Conservation (phyloP, 2,113 vertebrate species). For the Spea bombifrons region DNA sequence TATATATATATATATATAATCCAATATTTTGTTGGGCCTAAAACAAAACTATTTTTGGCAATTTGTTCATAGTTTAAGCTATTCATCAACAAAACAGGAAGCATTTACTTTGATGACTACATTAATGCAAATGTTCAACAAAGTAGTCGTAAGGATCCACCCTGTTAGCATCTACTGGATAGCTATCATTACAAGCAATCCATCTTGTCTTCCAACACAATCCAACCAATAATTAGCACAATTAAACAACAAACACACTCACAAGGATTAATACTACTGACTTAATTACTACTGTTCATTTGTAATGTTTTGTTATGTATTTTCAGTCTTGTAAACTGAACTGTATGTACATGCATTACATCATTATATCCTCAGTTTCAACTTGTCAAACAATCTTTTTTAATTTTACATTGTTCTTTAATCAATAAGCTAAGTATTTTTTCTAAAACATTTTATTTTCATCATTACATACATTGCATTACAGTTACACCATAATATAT, state of each 20-base stretch:
- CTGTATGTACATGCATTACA: too few species aligned
- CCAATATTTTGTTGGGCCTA: too few species aligned
- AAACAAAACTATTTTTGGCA: too few species aligned
- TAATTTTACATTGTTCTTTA: too few species aligned
- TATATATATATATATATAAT: too few species aligned
- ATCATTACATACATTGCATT: too few species aligned
- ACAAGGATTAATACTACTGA: not conserved
- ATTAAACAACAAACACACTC: conserved; percentile 13
- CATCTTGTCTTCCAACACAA: not conserved
- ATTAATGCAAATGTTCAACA: not conserved
- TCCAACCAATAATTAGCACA: not conserved
- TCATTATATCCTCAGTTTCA: too few species aligned
- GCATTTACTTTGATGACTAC: not conserved
- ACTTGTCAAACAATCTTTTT: too few species aligned
- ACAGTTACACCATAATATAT: too few species aligned
- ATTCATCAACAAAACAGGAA: not conserved
- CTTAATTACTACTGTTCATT: not conserved
- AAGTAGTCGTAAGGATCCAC: not conserved
- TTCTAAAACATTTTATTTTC: too few species aligned
- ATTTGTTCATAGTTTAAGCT: not conserved
- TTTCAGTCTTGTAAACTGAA: too few species aligned
- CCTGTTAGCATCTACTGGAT: not conserved
- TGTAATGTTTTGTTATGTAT: not conserved
- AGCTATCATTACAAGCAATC: conserved; percentile 3
- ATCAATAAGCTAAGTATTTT: too few species aligned